Conservation (phyloP, 2,113 vertebrate species). For the Orycteropus afer region DNA sequence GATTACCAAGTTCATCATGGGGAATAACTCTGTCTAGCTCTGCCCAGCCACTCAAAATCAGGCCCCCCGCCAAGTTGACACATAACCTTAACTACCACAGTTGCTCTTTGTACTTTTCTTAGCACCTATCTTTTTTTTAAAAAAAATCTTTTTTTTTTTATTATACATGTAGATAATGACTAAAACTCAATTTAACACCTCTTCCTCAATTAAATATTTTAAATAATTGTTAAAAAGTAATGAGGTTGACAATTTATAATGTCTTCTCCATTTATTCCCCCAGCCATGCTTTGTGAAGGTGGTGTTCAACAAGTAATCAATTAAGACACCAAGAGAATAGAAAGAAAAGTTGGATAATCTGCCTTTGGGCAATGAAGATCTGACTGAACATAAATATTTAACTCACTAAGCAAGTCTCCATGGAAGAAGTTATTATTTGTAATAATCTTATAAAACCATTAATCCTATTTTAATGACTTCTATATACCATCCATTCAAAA, state of each 20-base stretch:
- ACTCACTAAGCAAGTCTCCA: conserved; percentile 5
- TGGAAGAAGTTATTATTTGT: conserved; percentile 28
- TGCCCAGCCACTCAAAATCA: too few relatives aligned
- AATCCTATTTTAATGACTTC: neutral
- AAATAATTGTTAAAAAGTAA: conserved; percentile 49
- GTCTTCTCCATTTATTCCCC: neutral
- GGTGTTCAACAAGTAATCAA: neutral
- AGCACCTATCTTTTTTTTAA: neutral
- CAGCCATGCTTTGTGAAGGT: neutral
- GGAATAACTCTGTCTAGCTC: too few relatives aligned
- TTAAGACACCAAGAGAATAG: neutral
- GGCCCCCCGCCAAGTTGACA: too few relatives aligned
- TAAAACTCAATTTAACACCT: conserved; percentile 42
- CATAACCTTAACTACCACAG: too few relatives aligned
- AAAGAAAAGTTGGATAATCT: conserved; percentile 5
- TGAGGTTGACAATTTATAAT: conserved; percentile 33
- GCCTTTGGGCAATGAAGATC: neutral
- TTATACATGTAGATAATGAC: conserved; percentile 22
- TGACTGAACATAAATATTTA: neutral
- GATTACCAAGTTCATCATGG: too few relatives aligned
- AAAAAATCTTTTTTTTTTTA: neutral
- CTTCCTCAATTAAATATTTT: conserved; percentile 47
- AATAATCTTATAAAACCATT: conserved; percentile 44
- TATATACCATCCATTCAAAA: neutral
- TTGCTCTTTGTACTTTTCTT: neutral